Evolutionary conservation across 2,113 vertebrate genomes (phyloP).

Genomic region (Micronycteris hirsuta): DNA sequence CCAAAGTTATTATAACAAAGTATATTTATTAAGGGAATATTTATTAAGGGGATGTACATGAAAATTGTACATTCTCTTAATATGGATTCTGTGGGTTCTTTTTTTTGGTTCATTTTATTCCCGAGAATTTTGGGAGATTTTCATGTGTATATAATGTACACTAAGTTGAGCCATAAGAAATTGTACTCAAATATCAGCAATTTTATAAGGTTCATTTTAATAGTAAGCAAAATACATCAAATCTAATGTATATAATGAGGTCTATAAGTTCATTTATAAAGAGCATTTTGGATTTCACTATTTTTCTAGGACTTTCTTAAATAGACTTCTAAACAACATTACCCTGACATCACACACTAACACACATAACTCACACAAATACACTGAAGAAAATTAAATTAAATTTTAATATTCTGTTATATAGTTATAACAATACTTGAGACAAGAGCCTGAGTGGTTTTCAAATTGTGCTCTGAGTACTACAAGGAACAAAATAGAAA

Average conservation of each 20-base stretch:
- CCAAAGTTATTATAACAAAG: neutral
- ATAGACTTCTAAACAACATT: neutral
- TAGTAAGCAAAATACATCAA: neutral
- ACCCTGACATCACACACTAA: neutral
- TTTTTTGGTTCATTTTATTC: neutral
- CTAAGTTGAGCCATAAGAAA: neutral
- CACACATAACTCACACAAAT: neutral
- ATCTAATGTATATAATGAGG: neutral
- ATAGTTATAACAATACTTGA: neutral
- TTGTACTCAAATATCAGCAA: neutral
- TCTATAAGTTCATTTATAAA: neutral
- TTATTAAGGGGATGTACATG: too few species aligned
- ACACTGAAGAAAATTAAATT: neutral
- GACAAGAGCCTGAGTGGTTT: neutral
- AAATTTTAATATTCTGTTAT: neutral
- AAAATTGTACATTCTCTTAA: neutral
- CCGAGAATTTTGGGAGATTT: neutral
- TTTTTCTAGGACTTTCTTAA: conserved; percentile 13
- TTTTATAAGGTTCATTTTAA: neutral
- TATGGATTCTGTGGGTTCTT: neutral
- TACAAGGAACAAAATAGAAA: neutral
- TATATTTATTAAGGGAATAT: neutral
- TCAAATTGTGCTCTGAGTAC: neutral
- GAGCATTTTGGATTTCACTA: neutral
- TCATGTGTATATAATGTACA: neutral